A percentile compares a stretch with the other conserved stretches of the same genome.
Conservation (phyloP, 1,140 invertebrate genomes). For the Wiebesia pumilae region DNA sequence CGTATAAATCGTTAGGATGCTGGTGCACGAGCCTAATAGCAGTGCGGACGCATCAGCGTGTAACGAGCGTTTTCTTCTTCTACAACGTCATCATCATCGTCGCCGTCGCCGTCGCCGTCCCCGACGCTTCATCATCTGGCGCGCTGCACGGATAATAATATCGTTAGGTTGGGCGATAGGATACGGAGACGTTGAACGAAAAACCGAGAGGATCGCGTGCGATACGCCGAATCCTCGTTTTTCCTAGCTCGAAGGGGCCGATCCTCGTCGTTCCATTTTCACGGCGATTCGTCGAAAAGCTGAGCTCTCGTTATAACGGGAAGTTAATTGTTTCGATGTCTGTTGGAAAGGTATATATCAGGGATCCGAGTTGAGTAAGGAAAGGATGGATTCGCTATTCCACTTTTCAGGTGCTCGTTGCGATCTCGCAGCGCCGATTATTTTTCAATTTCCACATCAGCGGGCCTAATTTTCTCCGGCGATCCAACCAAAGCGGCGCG, state of each 20-base stretch:
- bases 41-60: not conserved
- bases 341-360: not conserved
- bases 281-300: constrained; percentile 12
- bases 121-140: not conserved
- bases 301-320: not conserved
- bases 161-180: not conserved
- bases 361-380: not conserved
- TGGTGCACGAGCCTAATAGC: not conserved
- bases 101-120: not conserved
- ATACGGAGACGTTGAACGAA: not conserved
- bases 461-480: not conserved
- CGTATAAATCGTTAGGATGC: not conserved
- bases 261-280: constrained; percentile 5
- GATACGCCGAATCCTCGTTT: constrained; percentile 5
- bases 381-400: not conserved
- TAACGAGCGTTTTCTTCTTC: constrained; percentile 7
- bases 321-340: not conserved
- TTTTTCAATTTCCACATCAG: not conserved
- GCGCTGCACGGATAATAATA: not conserved
- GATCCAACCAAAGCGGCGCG: too few relatives aligned
- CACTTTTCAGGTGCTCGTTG: not conserved
- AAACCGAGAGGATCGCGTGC: not conserved
- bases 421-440: not conserved
- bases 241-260: not conserved
- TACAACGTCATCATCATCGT: not conserved